Percentiles rank a stretch among this genome's conserved stretches.
phyloP scores from a whole-genome alignment of 1,140 invertebrate genomes.

The Araneus ventricosus region DNA sequence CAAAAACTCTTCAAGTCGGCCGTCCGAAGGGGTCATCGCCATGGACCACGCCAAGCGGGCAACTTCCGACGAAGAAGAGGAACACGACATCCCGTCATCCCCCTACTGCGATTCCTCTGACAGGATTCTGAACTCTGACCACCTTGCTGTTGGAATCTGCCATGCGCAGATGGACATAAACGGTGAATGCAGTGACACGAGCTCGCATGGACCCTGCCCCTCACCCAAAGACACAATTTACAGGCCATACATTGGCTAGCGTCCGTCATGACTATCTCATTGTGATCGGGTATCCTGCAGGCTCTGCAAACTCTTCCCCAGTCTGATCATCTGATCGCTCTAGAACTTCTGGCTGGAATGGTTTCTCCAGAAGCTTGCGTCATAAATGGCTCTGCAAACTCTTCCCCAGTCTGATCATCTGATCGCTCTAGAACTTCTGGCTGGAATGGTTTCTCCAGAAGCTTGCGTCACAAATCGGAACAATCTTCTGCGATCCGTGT shows the following conservation, averaged over 20 bases:
- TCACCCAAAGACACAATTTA: conserved; percentile 74
- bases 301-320: background rate
- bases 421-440: background rate
- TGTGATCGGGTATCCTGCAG: background rate
- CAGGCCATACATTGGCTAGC: conserved; percentile 76
- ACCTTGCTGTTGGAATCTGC: conserved; percentile 41
- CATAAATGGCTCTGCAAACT: background rate
- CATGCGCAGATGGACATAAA: conserved; percentile 61
- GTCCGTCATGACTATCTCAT: background rate
- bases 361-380: background rate
- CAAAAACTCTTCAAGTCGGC: conserved; percentile 50
- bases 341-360: background rate
- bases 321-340: background rate
- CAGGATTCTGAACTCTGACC: conserved; percentile 53
- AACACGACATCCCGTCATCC: conserved; percentile 69
- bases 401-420: background rate
- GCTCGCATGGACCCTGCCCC: conserved; percentile 67
- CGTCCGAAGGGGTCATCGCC: background rate
- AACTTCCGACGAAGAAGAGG: conserved; percentile 70
- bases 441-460: background rate
- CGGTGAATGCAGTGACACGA: conserved; percentile 55
- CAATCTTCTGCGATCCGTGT: background rate
- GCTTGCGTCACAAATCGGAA: background rate
- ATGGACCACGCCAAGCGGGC: conserved; percentile 52
- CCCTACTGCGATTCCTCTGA: conserved; percentile 71